Percentiles rank a stretch among this genome's conserved stretches.
Conservation (phyloP, 2,797 vertebrate genomes). For the Microcaecilia unicolor region DNA sequence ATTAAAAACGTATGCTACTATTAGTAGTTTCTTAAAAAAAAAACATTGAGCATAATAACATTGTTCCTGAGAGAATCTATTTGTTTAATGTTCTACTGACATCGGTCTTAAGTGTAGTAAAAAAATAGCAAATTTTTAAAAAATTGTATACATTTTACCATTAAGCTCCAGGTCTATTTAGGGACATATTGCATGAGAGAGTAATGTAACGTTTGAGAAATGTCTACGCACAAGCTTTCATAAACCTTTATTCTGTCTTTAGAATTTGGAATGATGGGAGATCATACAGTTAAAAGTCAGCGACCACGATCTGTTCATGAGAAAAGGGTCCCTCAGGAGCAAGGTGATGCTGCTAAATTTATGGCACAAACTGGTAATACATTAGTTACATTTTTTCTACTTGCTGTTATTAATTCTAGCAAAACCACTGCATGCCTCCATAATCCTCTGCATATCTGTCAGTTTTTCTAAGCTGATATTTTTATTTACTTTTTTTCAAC, state of each 20-base stretch:
- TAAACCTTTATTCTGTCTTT: constrained; percentile 99
- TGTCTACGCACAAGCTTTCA: constrained; percentile 88
- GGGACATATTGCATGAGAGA: constrained; percentile 70
- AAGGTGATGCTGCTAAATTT: constrained; percentile 99
- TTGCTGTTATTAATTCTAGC: constrained; percentile 80
- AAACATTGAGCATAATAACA: constrained; percentile 34
- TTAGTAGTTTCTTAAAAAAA: no score
- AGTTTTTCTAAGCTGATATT: constrained; percentile 65
- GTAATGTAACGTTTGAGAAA: constrained; percentile 64
- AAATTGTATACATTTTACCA: constrained; percentile 36
- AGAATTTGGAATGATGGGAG: constrained; percentile 99
- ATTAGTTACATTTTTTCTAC: constrained; percentile 90
- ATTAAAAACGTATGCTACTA: no score
- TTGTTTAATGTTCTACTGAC: constrained; percentile 32
- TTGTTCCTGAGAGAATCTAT: constrained; percentile 30
- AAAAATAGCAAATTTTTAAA: constrained; percentile 37
- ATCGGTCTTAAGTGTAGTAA: constrained; percentile 36
- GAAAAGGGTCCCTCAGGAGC: constrained; percentile 99
- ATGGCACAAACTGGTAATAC: constrained; percentile 99
- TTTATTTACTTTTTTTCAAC: constrained; percentile 52
- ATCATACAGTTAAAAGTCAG: constrained; percentile 99
- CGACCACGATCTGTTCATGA: constrained; percentile 99
- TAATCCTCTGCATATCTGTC: constrained; percentile 72
- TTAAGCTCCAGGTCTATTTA: constrained; percentile 46
- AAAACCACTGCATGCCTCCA: constrained; percentile 94